A percentile compares a stretch with the other conserved stretches of the same genome.
phyloP scores from a whole-genome alignment of 2,113 vertebrate species.

The Podiceps cristatus region DNA sequence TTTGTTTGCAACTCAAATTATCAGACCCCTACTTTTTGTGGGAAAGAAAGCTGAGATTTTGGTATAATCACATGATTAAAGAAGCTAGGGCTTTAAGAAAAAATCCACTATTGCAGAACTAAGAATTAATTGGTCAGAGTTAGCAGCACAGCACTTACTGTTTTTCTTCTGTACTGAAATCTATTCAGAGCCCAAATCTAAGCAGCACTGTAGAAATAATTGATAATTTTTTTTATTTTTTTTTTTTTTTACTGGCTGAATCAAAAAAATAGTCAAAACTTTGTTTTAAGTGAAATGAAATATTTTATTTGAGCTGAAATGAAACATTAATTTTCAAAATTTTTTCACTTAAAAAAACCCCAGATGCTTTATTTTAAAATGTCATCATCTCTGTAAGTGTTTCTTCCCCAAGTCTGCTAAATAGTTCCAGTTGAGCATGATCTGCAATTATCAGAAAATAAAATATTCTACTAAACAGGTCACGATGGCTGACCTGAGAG shows the following conservation, averaged over 20 bases:
- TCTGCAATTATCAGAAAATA: not conserved
- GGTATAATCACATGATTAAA: not conserved
- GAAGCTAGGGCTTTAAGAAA: conserved; percentile 34
- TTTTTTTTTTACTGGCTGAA: not conserved
- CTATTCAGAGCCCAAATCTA: not conserved
- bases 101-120: not conserved
- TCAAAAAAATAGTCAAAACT: not conserved
- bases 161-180: not conserved
- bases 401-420: not conserved
- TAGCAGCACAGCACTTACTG: not conserved
- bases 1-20: not conserved
- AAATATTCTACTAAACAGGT: not conserved
- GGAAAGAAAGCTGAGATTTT: not conserved
- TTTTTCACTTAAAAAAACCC: not conserved
- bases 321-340: not conserved
- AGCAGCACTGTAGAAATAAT: not conserved
- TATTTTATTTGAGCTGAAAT: not conserved
- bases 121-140: not conserved
- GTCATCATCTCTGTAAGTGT: not conserved
- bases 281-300: not conserved
- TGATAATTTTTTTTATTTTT: not conserved
- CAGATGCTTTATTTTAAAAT: not conserved
- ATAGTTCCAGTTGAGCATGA: not conserved
- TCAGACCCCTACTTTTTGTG: not conserved
- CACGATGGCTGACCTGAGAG: not conserved